A percentile compares a stretch with the other conserved stretches of the same genome.
Conservation (phyloP, 2,797 vertebrate genomes). For the Sebastes alutus region DNA sequence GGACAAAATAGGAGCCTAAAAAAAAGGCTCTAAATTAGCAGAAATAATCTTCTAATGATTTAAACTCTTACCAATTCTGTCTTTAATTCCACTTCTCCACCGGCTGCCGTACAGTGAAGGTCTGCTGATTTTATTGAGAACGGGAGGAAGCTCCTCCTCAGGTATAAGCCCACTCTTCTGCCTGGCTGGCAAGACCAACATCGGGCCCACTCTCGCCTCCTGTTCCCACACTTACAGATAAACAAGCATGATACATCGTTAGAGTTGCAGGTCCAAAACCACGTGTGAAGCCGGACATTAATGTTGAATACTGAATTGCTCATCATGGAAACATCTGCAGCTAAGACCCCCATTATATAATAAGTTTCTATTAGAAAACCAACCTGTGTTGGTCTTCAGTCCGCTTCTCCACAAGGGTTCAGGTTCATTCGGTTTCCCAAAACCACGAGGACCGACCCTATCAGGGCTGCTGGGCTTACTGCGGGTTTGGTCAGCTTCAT, state of each 20-base stretch:
- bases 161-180: constrained; percentile 33
- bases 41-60: background rate
- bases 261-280: background rate
- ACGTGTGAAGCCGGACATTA: background rate
- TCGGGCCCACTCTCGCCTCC: constrained; percentile 60
- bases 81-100: constrained; percentile 58
- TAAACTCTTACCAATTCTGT: constrained; percentile 11
- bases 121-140: constrained; percentile 30
- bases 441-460: constrained; percentile 42
- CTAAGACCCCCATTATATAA: background rate
- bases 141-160: constrained; percentile 23
- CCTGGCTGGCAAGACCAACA: constrained; percentile 54
- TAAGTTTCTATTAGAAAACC: background rate
- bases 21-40: background rate
- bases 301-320: background rate
- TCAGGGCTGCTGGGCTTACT: background rate
- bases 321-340: background rate
- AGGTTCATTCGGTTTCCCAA: background rate
- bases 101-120: constrained; percentile 53
- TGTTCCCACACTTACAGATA: constrained; percentile 52
- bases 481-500: background rate
- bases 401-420: constrained; percentile 23
- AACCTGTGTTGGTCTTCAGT: constrained; percentile 11
- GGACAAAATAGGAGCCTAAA: background rate
- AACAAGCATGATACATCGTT: accelerated